A percentile compares a stretch with the other conserved stretches of the same genome.
These are phyloP conservation scores for Heterochromis multidens DNA, from an alignment of 2,113 vertebrate species.

Conservation along the genomic window DNA sequence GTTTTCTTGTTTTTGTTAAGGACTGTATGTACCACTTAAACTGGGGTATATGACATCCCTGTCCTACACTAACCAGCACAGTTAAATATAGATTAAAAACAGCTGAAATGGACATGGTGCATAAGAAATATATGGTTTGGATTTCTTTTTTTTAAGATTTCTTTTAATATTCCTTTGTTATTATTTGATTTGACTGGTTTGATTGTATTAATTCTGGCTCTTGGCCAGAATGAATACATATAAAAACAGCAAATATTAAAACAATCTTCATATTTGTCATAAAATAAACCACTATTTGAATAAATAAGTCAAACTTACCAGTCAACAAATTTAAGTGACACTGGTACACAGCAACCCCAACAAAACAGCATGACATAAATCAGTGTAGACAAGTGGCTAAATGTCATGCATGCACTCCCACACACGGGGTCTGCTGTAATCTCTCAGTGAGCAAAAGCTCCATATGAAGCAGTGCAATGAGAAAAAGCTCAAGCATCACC, in stretches of 20 bases:
- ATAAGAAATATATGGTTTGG: background rate
- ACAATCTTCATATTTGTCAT: background rate
- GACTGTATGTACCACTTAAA: background rate
- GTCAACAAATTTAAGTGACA: background rate
- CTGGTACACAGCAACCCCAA: background rate
- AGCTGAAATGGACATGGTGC: background rate
- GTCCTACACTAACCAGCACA: background rate
- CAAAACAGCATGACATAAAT: background rate
- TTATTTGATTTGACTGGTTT: background rate
- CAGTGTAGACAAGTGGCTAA: slow-evolving; percentile 38
- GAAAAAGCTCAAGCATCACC: background rate
- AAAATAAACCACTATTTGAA: background rate
- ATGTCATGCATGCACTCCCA: slow-evolving; percentile 60
- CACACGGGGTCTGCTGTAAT: slow-evolving; percentile 32
- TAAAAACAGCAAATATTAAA: background rate
- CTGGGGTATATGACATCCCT: background rate
- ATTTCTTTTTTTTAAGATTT: accelerated
- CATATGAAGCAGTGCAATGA: background rate
- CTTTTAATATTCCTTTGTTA: background rate
- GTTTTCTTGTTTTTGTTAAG: background rate
- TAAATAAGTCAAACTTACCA: background rate
- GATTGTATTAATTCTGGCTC: background rate
- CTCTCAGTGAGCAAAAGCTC: background rate
- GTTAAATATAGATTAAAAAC: background rate
- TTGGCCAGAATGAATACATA: background rate